These are phyloP conservation scores for Thymelicus acteon DNA, from an alignment of 2,888 invertebrate species.

Conservation along the genomic window DNA sequence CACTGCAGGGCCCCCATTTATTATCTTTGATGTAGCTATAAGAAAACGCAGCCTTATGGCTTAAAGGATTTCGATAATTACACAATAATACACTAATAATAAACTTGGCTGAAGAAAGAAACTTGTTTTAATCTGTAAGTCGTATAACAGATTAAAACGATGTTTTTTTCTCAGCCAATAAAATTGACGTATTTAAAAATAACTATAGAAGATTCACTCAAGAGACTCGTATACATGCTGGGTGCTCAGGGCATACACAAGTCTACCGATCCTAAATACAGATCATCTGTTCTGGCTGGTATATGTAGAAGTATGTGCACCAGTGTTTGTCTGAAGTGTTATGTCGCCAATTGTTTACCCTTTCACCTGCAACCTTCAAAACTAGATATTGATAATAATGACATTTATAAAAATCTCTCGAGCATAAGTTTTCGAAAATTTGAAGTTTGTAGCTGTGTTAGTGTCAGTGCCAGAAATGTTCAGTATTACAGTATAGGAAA, in stretches of 20 bases:
- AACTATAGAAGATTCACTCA: constrained; percentile 45
- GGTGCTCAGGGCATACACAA: constrained; percentile 64
- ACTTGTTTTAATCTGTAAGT: neutral
- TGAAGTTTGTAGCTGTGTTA: constrained; percentile 56
- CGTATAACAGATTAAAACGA: neutral
- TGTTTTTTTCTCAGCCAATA: constrained; percentile 23
- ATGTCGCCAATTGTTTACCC: constrained; percentile 54
- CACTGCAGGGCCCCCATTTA: constrained; percentile 96
- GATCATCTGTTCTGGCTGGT: constrained; percentile 75
- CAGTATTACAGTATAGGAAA: constrained; percentile 57
- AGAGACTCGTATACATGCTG: constrained; percentile 62
- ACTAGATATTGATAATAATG: constrained; percentile 43
- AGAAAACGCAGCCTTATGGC: constrained; percentile 27
- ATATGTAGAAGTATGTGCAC: constrained; percentile 84
- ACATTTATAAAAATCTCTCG: constrained; percentile 48
- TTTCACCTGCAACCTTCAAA: constrained; percentile 53
- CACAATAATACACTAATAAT: no score
- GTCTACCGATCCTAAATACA: constrained; percentile 58
- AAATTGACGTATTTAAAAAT: constrained; percentile 18
- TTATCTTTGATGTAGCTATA: constrained; percentile 94
- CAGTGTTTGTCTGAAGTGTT: constrained; percentile 64
- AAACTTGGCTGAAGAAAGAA: constrained; percentile 29
- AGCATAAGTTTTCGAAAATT: constrained; percentile 53
- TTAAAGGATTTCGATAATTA: neutral
- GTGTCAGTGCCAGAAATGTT: constrained; percentile 70